A percentile compares a stretch with the other conserved stretches of the same genome.
These are phyloP conservation scores for Linnaemya vulpina DNA, from an alignment of 2,888 invertebrate genomes.

Conservation along the genomic window DNA sequence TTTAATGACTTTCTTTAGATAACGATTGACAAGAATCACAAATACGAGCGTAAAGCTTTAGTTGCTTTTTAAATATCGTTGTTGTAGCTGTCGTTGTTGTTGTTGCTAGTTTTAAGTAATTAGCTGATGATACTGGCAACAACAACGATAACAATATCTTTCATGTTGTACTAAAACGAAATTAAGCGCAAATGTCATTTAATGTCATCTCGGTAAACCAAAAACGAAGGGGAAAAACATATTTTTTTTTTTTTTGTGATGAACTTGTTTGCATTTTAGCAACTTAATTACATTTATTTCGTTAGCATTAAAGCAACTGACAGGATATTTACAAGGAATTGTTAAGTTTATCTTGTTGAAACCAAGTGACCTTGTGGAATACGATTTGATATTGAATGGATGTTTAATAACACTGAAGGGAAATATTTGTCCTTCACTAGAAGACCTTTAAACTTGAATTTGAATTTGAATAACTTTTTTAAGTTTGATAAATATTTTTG, in stretches of 20 bases:
- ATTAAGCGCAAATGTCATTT: constrained; percentile 67
- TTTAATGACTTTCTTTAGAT: constrained; percentile 30
- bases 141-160: constrained; percentile 56
- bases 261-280: constrained; percentile 56
- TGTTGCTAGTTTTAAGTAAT: constrained; percentile 47
- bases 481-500: neutral
- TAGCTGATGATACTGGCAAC: constrained; percentile 55
- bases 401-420: neutral
- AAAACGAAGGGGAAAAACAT: neutral
- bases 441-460: no score
- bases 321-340: constrained; percentile 37
- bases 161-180: constrained; percentile 56
- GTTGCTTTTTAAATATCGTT: neutral
- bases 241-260: constrained; percentile 33
- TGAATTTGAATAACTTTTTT: no score
- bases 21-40: constrained; percentile 42
- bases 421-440: constrained; percentile 45
- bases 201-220: constrained; percentile 23
- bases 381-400: constrained; percentile 11
- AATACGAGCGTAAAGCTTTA: constrained; percentile 21
- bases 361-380: constrained; percentile 45
- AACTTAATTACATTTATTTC: constrained; percentile 55
- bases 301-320: neutral
- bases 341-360: neutral
- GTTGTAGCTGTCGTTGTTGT: neutral